Conservation (phyloP, 2,888 invertebrate species). For the Brenthis daphne region DNA sequence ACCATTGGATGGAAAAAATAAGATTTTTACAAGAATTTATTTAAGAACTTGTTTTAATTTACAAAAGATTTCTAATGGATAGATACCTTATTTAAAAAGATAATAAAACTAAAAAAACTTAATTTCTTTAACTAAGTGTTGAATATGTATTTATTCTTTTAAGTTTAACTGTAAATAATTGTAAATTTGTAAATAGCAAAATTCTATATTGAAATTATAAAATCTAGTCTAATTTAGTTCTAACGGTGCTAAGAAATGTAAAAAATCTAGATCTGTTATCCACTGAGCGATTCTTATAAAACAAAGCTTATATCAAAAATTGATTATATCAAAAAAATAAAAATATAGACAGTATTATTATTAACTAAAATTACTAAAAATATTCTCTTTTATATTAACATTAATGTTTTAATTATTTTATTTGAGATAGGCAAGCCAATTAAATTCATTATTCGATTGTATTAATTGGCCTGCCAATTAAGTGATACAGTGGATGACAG, state of each 20-base stretch:
- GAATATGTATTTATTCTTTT: conserved; percentile 21
- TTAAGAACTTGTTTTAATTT: background rate
- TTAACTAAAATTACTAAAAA: too few species aligned
- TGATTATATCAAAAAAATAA: background rate
- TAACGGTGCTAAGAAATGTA: conserved; percentile 81
- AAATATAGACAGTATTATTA: background rate
- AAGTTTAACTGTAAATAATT: conserved; percentile 40
- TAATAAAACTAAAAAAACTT: background rate
- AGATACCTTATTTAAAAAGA: background rate
- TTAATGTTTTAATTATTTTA: too few species aligned
- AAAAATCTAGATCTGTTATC: conserved; percentile 33
- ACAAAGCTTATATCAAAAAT: background rate
- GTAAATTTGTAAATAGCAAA: conserved; percentile 63
- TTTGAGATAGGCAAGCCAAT: background rate
- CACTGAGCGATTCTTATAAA: background rate
- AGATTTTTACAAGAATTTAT: conserved; percentile 7
- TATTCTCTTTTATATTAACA: too few species aligned
- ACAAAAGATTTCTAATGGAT: background rate
- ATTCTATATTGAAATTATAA: conserved; percentile 56
- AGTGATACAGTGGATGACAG: conserved; percentile 17
- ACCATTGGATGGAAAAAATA: conserved; percentile 7
- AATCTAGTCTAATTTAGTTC: conserved; percentile 80
- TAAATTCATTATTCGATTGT: background rate
- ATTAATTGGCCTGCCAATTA: background rate
- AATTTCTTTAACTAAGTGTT: background rate